phyloP scores from a whole-genome alignment of 2,113 vertebrate species.

The Origma solitaria region DNA sequence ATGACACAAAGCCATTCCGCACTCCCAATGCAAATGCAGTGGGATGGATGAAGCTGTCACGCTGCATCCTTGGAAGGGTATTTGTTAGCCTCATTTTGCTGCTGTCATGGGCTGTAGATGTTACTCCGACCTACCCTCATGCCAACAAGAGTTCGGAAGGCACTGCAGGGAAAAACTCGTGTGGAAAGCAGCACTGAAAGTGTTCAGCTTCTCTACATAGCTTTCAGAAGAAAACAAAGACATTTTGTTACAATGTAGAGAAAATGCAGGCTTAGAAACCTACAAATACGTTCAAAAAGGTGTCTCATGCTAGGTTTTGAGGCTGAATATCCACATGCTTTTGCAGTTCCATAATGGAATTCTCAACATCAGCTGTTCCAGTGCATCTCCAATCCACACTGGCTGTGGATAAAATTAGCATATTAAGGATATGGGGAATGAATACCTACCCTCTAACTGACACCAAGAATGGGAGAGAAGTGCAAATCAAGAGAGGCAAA shows the following conservation, averaged over 20 bases:
- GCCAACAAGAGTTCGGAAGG: not conserved
- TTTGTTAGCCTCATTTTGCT: conserved; percentile 80
- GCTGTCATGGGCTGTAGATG: conserved; percentile 75
- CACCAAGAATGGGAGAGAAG: not conserved
- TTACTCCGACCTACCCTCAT: conserved; percentile 45
- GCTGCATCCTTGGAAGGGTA: conserved; percentile 64
- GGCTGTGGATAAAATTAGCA: not conserved
- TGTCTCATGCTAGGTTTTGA: not conserved
- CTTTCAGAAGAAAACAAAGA: not conserved
- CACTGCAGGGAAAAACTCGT: not conserved
- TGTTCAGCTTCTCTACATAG: not conserved
- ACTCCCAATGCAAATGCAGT: conserved; percentile 61
- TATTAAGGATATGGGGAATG: not conserved
- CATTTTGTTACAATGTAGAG: not conserved
- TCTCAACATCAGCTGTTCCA: not conserved
- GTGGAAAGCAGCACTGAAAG: not conserved
- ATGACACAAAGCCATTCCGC: conserved; percentile 43
- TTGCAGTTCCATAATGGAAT: rapidly evolving
- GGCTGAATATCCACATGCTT: not conserved
- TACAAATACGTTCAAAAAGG: not conserved
- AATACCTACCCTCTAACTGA: not conserved
- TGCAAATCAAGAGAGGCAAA: not conserved
- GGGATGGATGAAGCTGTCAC: conserved; percentile 66
- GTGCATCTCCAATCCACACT: not conserved
- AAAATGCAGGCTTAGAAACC: not conserved